These are phyloP conservation scores for Triops longicaudatus DNA, from an alignment of 1,140 invertebrate species.

Conservation along the genomic window DNA sequence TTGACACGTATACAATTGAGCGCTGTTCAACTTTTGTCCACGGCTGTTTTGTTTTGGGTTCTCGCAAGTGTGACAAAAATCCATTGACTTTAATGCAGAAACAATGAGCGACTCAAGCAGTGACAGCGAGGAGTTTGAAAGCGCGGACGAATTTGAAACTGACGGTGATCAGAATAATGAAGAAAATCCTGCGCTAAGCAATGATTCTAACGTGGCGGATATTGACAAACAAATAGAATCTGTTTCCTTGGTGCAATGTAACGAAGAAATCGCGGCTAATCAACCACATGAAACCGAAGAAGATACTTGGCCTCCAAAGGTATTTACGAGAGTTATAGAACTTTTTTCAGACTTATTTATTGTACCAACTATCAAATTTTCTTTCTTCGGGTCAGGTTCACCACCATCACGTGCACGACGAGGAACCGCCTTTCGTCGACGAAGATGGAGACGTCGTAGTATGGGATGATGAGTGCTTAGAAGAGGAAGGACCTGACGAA, in stretches of 20 bases:
- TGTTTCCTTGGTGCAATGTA: slow-evolving; percentile 26
- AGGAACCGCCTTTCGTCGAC: neutral
- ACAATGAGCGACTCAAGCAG: slow-evolving; percentile 59
- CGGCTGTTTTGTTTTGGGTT: neutral
- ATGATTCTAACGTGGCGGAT: neutral
- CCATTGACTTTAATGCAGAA: neutral
- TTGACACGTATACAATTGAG: too few relatives aligned
- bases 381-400: neutral
- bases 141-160: slow-evolving; percentile 47
- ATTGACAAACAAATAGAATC: slow-evolving; percentile 22
- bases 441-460: neutral
- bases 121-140: slow-evolving; percentile 62
- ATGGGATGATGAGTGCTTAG: neutral
- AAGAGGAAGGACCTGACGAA: neutral
- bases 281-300: slow-evolving; percentile 28
- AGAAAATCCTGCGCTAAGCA: neutral
- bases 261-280: slow-evolving; percentile 22
- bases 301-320: slow-evolving; percentile 34
- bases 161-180: slow-evolving; percentile 37
- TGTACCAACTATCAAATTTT: too few relatives aligned
- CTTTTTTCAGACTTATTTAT: neutral
- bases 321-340: slow-evolving; percentile 4
- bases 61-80: neutral
- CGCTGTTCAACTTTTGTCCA: too few relatives aligned
- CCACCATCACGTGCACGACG: neutral